Evolutionary conservation across 2,888 invertebrate species (phyloP).

Genomic region (Zeuzera pyrina): DNA sequence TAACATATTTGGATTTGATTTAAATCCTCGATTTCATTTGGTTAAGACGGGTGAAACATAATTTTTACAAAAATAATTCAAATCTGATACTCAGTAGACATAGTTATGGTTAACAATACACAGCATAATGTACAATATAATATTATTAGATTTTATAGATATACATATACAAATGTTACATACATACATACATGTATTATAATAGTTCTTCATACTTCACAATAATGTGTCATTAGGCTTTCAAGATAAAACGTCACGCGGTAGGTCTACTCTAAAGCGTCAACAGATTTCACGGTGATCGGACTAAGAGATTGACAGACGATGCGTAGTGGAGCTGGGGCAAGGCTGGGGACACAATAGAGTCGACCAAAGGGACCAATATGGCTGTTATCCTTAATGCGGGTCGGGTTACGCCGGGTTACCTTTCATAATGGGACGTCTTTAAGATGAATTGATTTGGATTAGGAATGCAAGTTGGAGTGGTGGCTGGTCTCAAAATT

Average conservation of each 20-base stretch:
- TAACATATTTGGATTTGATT: too few species aligned
- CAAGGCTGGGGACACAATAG: constrained; percentile 29
- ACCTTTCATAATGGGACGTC: constrained; percentile 35
- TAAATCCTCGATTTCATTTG: too few species aligned
- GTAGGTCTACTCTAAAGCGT: constrained; percentile 54
- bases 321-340: constrained; percentile 10
- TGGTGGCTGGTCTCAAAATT: constrained; percentile 9
- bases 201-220: too few species aligned
- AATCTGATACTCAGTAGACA: too few species aligned
- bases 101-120: too few species aligned
- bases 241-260: constrained; percentile 23
- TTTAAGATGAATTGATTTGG: constrained; percentile 48
- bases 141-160: too few species aligned
- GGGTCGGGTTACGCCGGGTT: constrained; percentile 49
- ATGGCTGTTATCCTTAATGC: constrained; percentile 54
- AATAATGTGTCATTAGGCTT: too few species aligned
- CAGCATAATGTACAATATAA: too few species aligned
- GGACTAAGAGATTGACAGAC: constrained; percentile 37
- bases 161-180: too few species aligned
- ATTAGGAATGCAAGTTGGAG: constrained; percentile 29
- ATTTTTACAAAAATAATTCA: too few species aligned
- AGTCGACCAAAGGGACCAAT: constrained; percentile 27
- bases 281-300: constrained; percentile 46
- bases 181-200: too few species aligned
- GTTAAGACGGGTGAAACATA: too few species aligned